Evolutionary conservation across 2,113 vertebrate species (phyloP).

Genomic region (Cyanoliseus patagonus): DNA sequence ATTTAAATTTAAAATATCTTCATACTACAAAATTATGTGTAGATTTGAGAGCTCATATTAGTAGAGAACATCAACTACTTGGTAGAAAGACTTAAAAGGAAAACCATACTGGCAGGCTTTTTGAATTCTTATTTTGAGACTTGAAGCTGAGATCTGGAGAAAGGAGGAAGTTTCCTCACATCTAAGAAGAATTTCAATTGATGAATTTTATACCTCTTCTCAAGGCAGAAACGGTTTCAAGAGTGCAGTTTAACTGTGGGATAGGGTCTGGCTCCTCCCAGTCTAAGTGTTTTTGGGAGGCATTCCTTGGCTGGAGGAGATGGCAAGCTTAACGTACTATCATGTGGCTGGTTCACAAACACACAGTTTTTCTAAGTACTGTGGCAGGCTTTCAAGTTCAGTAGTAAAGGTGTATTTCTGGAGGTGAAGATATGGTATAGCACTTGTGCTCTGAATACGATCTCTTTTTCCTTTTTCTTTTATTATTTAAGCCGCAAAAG

Average conservation of each 20-base stretch:
- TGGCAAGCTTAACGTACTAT: neutral
- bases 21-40: neutral
- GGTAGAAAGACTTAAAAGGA: neutral
- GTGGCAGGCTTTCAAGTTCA: neutral
- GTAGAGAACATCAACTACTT: neutral
- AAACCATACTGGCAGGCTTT: neutral
- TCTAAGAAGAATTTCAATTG: neutral
- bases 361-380: neutral
- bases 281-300: neutral
- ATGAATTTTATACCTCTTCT: neutral
- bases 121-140: neutral
- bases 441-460: neutral
- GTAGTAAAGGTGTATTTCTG: accelerated
- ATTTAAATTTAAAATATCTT: neutral
- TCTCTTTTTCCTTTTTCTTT: neutral
- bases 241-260: neutral
- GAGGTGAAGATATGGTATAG: neutral
- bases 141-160: neutral
- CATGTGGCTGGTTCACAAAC: neutral
- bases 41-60: neutral
- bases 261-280: neutral
- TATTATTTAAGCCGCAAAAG: neutral
- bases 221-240: neutral
- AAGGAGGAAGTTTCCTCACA: neutral
- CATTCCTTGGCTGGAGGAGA: neutral